phyloP scores from a whole-genome alignment of 2,797 vertebrate species.

The Falco rusticolus region DNA sequence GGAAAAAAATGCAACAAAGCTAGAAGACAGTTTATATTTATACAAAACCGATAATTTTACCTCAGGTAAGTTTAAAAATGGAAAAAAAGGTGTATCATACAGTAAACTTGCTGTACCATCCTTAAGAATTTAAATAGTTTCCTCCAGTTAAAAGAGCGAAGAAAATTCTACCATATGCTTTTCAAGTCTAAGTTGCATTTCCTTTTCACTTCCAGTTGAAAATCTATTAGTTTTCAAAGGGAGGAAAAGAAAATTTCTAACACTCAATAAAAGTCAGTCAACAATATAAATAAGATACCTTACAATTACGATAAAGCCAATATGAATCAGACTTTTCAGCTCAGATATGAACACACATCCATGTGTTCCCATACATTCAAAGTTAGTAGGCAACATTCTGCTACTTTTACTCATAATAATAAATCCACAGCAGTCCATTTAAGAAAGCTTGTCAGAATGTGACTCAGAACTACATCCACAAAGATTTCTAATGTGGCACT shows the following conservation, averaged over 20 bases:
- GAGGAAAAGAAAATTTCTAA: neutral
- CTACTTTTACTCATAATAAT: neutral
- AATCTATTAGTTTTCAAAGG: neutral
- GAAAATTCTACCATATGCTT: neutral
- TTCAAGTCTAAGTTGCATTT: neutral
- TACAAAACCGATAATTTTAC: neutral
- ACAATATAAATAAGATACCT: neutral
- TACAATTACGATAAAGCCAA: neutral
- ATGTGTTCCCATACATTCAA: rapidly evolving
- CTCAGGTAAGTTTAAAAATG: neutral
- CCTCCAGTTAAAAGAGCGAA: neutral
- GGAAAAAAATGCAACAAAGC: neutral
- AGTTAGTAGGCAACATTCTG: neutral
- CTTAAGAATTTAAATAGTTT: neutral
- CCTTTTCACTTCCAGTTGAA: neutral
- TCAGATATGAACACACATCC: neutral
- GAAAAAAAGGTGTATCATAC: neutral
- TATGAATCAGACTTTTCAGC: neutral
- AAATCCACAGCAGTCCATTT: neutral
- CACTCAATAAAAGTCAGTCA: neutral
- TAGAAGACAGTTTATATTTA: neutral
- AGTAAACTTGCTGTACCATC: neutral
- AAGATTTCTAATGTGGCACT: neutral
- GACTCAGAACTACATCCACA: neutral
- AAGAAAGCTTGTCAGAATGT: neutral